These are phyloP conservation scores for Serrognathus titanus DNA, from an alignment of 2,888 invertebrate species.

Conservation along the genomic window DNA sequence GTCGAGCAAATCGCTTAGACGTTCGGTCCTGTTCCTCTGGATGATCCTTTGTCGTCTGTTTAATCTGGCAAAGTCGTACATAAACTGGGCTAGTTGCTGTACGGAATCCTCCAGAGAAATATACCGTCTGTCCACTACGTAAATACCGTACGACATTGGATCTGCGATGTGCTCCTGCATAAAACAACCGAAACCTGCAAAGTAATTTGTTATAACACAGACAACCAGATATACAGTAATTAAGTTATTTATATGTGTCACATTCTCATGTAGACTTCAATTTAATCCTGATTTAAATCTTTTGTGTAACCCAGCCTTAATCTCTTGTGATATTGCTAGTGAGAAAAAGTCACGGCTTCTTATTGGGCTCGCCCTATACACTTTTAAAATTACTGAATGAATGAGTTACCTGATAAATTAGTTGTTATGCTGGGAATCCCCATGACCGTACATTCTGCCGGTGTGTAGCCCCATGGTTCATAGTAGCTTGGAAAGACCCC, in stretches of 20 bases:
- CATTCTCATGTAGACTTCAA: too few species aligned
- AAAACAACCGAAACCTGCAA: conserved; percentile 90
- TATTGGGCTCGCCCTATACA: too few species aligned
- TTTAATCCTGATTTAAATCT: too few species aligned
- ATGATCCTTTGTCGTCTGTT: conserved; percentile 95
- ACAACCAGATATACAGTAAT: too few species aligned
- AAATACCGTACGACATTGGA: conserved; percentile 97
- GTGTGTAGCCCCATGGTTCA: conserved; percentile 99
- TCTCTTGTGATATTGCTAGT: too few species aligned
- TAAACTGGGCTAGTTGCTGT: conserved; percentile 83
- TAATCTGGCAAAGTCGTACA: conserved; percentile 89
- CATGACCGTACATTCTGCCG: conserved; percentile 99
- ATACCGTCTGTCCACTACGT: conserved; percentile 91
- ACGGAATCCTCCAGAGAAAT: conserved; percentile 88
- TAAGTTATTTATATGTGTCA: too few species aligned
- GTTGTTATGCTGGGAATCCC: conserved; percentile 98
- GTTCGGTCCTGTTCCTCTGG: conserved; percentile 95
- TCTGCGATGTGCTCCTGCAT: conserved; percentile 98
- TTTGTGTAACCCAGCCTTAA: too few species aligned
- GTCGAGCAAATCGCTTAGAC: conserved; percentile 93
- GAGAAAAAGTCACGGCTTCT: too few species aligned
- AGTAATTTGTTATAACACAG: too few species aligned
- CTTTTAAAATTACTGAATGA: too few species aligned
- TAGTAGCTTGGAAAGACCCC: conserved; percentile 99
- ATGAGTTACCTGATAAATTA: conserved; percentile 75